These are phyloP conservation scores for Cacatua alba DNA, from an alignment of 2,113 vertebrate genomes.

Conservation along the genomic window DNA sequence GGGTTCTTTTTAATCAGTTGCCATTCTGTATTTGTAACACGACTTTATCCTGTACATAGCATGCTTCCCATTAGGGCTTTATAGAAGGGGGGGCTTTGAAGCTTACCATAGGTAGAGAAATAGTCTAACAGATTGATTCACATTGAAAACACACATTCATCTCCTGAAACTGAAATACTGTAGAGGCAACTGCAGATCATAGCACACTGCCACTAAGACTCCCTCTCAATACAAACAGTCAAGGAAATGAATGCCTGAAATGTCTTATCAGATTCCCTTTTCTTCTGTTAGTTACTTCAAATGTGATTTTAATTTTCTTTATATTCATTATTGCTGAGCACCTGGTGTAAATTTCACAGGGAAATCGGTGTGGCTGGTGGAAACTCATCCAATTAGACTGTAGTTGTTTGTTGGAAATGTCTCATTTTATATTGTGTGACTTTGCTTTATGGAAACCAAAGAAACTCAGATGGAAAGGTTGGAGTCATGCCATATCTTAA, in stretches of 20 bases:
- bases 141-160: not conserved
- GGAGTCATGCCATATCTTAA: not conserved
- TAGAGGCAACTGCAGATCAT: not conserved
- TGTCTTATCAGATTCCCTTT: not conserved
- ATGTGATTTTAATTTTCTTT: not conserved
- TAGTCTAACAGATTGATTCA: not conserved
- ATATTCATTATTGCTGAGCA: not conserved
- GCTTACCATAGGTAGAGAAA: not conserved
- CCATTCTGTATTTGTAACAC: not conserved
- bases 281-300: not conserved
- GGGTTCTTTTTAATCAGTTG: not conserved
- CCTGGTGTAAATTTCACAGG: slow-evolving; percentile 14
- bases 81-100: not conserved
- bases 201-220: not conserved
- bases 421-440: slow-evolving; percentile 36
- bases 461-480: slow-evolving; percentile 36
- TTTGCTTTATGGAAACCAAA: not conserved
- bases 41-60: not conserved
- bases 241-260: not conserved
- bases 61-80: not conserved
- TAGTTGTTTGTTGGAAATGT: slow-evolving; percentile 26
- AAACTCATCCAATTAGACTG: slow-evolving; percentile 30
- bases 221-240: not conserved
- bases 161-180: not conserved
- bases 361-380: slow-evolving; percentile 3